phyloP scores from a whole-genome alignment of 2,113 vertebrate genomes.

The Struthidea cinerea region DNA sequence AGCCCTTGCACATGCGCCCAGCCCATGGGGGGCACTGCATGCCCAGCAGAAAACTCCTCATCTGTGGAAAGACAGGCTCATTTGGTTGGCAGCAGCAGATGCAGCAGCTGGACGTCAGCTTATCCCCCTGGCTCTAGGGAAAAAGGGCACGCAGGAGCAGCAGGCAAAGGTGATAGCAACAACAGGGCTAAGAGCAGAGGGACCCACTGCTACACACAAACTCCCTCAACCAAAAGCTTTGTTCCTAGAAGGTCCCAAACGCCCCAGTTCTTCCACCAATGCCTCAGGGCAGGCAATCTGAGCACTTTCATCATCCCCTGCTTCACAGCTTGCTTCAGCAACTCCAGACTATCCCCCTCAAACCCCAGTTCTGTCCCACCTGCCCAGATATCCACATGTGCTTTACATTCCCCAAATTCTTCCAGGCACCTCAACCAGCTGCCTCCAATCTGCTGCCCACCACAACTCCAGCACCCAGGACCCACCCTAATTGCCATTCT shows the following conservation, averaged over 20 bases:
- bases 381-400: neutral
- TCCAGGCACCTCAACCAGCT: neutral
- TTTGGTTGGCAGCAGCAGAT: rapidly evolving
- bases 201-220: rapidly evolving
- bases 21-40: rapidly evolving
- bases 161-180: neutral
- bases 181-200: neutral
- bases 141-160: neutral
- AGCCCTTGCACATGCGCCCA: neutral
- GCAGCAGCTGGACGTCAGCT: neutral
- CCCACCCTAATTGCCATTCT: neutral
- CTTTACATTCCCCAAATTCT: neutral
- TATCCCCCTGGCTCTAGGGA: neutral
- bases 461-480: neutral
- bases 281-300: neutral
- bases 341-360: neutral
- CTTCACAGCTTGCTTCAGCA: neutral
- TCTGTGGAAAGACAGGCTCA: neutral
- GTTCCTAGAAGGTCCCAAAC: neutral
- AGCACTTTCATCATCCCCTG: neutral
- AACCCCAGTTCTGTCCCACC: neutral
- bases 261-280: neutral
- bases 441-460: neutral
- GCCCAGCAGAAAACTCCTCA: neutral
- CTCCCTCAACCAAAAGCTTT: neutral